Evolutionary conservation across 2,113 vertebrate species (phyloP), one percentile per base, ranked within the genome.

Genomic region (Hippocampus abdominalis): DNA sequence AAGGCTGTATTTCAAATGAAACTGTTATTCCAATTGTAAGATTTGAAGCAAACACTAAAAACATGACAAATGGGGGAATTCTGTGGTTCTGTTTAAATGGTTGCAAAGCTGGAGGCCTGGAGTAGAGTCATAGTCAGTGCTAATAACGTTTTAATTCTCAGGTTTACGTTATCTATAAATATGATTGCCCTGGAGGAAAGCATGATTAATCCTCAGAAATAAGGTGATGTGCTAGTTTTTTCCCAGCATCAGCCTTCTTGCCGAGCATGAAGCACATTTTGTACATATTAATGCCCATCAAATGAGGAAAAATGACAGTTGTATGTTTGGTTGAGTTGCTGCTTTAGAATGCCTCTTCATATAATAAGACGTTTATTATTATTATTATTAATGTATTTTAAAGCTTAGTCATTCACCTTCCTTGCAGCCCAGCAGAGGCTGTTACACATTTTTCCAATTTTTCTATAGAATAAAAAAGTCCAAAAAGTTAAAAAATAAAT

Each of bases 41-140:
- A 68, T 73, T 16, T 57, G n/a, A 70, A 69, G 18, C 20, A 68
- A 46, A 64, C 40, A 64, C 39, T 44, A 44, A 44, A 40, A 64
- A 18, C 64, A 46, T 44, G 57, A 39, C 20, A 57, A 72, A 67
- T 4, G 29, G 10, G 36, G 11, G 42, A 3, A 77, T 74, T 72
- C 12, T 51, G 39, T 77, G 12, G 75, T 75, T 72, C 10, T 51
- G 39, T 77, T 70, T 61, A 10, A 25, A 51, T 48, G 61, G 69
- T 69, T 78, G 56, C 40, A 68, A 44, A 74, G 32, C 48, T 61
- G 60, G 21, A 64, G 23, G 61, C 51, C 4, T 69, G 49, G 71
- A 69, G 72, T 11, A 74, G 81, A 89, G 87, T 89, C 86, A 85
- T 89, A 84, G 83, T 81, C 81, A 75, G 51, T 61, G 69, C 18